Evolutionary conservation across 1,140 invertebrate species (phyloP), one percentile per base, ranked within the genome.

Genomic region (Physella acuta): DNA sequence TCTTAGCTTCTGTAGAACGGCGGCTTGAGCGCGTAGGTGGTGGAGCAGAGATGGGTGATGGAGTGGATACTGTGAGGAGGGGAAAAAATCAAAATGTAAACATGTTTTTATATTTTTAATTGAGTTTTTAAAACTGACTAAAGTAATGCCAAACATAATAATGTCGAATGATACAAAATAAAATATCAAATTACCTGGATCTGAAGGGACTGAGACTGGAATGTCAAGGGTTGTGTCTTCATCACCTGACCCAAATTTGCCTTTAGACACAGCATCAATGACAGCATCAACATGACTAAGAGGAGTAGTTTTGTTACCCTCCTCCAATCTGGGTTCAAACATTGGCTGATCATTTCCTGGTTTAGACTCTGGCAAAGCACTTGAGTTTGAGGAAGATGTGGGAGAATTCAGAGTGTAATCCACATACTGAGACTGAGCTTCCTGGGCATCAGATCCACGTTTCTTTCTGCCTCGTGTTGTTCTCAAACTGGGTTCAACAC

Each of bases 231-330:
- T 60, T 1, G n/a, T 28, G 11, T 69, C 51, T 24, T 61, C 60
- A 1, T 74, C 73, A 58, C 55, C 39, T 20, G 60, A 71, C 30
- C 81, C 78, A 75, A 84, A 84, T 34, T 78, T 75, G 16, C 82
- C 82, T 70, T 82, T 82, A 8, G 81, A 77, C 0, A 84, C 82
- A 58, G 81, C 77, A 36, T 83, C 77, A 62, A 84, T 84, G 51
- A 83, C 78, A 36, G 69, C 74, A 55, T 82, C 81, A 30, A 83
- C 74, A 69, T 81, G 78, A 51, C 77, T 81, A 73, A 78, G 75
- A 14, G 61, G 51, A 2, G 39, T 17, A 4, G 51, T 28, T 52
- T 63, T 70, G 3, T 26, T 44, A 65, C 34, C 63, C 62, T 58
- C 56, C 51, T 55, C 68, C n/a, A 70, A 52, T 4, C 68, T 59